phyloP scores from a whole-genome alignment of 2,888 invertebrate genomes.

The Drosophila multiciliata region DNA sequence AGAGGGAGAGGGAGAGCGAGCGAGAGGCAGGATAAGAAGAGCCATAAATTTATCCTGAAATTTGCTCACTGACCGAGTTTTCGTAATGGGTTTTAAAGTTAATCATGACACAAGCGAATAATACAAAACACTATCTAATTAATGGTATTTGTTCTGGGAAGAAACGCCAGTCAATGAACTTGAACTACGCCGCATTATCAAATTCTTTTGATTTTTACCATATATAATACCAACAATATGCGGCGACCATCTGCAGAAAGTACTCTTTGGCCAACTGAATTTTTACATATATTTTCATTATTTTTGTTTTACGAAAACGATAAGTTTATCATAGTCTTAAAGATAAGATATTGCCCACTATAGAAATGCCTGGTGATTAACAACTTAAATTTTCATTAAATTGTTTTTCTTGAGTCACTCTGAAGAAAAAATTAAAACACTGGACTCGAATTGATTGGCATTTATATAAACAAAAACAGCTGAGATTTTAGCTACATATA shows the following conservation, averaged over 20 bases:
- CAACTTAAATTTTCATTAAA: slow-evolving; percentile 28
- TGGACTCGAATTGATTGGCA: background rate
- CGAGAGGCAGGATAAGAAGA: slow-evolving; percentile 21
- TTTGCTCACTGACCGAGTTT: slow-evolving; percentile 14
- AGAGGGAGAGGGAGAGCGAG: background rate
- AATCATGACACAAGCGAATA: slow-evolving; percentile 13
- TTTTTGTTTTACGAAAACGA: slow-evolving; percentile 20
- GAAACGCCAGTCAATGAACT: slow-evolving; percentile 46
- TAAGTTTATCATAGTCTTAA: slow-evolving; percentile 43
- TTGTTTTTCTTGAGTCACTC: slow-evolving; percentile 39
- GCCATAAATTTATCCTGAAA: slow-evolving; percentile 35
- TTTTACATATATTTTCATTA: slow-evolving; percentile 1
- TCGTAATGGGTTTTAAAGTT: background rate
- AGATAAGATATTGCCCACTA: slow-evolving; percentile 51
- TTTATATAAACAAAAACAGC: background rate
- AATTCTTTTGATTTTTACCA: background rate
- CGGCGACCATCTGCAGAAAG: background rate
- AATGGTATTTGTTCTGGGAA: background rate
- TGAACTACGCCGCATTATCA: slow-evolving; percentile 21
- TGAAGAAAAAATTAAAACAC: slow-evolving; percentile 25
- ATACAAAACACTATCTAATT: background rate
- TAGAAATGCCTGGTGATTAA: slow-evolving; percentile 31
- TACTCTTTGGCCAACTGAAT: slow-evolving; percentile 11
- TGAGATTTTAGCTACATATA: background rate
- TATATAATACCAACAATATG: background rate